These are phyloP conservation scores for Bufo bufo DNA, from an alignment of 2,113 vertebrate species.

Conservation along the genomic window DNA sequence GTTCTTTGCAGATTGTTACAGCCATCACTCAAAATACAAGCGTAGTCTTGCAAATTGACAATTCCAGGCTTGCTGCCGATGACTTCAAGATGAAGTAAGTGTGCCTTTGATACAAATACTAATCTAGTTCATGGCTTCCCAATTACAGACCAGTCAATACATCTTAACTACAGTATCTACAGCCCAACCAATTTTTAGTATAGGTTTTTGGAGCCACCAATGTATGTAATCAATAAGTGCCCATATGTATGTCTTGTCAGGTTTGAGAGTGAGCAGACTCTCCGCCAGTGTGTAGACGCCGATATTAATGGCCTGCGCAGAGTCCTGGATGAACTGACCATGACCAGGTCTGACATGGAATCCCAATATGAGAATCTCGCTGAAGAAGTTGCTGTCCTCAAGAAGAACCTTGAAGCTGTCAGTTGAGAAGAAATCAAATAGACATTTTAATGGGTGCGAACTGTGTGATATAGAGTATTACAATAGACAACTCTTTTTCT, in stretches of 20 bases:
- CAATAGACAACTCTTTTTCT: neutral
- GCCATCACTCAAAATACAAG: conserved; percentile 13
- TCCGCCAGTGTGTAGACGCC: conserved; percentile 65
- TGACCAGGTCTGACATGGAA: conserved; percentile 72
- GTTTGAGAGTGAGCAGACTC: neutral
- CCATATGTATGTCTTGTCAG: neutral
- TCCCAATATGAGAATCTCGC: conserved; percentile 76
- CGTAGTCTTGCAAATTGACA: conserved; percentile 39
- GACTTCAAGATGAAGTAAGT: conserved; percentile 55
- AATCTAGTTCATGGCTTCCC: neutral
- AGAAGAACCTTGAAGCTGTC: conserved; percentile 84
- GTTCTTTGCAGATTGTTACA: conserved; percentile 15
- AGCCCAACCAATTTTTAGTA: neutral
- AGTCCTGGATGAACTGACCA: conserved; percentile 73
- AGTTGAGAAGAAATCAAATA: neutral
- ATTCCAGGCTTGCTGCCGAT: conserved; percentile 54
- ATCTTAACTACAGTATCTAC: neutral
- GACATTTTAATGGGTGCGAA: neutral
- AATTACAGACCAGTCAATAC: neutral
- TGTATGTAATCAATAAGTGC: neutral
- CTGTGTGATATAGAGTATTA: neutral
- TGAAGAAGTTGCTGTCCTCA: conserved; percentile 80
- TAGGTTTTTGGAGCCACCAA: neutral
- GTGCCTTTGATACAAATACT: neutral
- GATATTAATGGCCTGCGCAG: conserved; percentile 61